A percentile compares a stretch with the other conserved stretches of the same genome.
Conservation (phyloP, 2,888 invertebrate genomes). For the Digitonthophagus gazella region DNA sequence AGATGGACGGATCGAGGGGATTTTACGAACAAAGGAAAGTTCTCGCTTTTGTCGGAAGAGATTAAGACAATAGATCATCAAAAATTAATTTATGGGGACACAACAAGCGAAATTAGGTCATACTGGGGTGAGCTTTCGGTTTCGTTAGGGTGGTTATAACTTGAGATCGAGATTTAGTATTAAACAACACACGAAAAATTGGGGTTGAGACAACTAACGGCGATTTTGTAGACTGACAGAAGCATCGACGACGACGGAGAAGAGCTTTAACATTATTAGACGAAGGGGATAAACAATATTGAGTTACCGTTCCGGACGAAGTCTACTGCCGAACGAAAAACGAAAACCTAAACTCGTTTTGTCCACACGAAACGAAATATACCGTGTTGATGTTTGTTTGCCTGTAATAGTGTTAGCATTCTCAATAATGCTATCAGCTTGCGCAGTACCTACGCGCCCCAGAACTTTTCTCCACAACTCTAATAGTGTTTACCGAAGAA, state of each 20-base stretch:
- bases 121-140: neutral
- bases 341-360: neutral
- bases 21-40: neutral
- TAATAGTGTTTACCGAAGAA: neutral
- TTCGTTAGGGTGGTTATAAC: neutral
- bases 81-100: neutral
- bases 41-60: neutral
- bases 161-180: neutral
- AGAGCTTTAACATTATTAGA: conserved; percentile 17
- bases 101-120: neutral
- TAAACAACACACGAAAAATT: too few species aligned
- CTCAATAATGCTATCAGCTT: conserved; percentile 1
- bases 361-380: conserved; percentile 13
- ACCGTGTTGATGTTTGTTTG: conserved; percentile 15
- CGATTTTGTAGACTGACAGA: neutral
- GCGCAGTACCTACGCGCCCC: neutral
- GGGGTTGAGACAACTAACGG: too few species aligned
- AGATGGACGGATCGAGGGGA: neutral
- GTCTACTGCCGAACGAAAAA: conserved; percentile 4
- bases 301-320: conserved; percentile 12
- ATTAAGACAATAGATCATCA: neutral
- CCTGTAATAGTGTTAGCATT: conserved; percentile 14
- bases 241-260: neutral
- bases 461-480: neutral
- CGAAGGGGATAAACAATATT: conserved; percentile 20